Evolutionary conservation across 2,113 vertebrate genomes (phyloP).

Genomic region (Spheniscus mendiculus): DNA sequence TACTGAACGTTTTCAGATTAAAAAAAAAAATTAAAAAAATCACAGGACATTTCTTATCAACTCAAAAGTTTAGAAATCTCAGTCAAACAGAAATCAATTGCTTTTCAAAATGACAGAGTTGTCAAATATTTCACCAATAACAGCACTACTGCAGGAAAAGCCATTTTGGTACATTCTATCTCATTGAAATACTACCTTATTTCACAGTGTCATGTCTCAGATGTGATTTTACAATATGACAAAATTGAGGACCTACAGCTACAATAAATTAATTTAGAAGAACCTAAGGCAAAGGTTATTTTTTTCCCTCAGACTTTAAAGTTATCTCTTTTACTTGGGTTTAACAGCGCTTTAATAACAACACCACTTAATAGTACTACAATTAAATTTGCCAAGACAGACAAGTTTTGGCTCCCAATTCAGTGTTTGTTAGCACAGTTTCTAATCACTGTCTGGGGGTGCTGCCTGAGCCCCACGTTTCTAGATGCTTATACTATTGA

Average conservation of each 20-base stretch:
- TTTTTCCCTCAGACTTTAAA: neutral
- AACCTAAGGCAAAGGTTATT: neutral
- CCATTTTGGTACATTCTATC: neutral
- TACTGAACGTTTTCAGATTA: neutral
- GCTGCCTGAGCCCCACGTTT: neutral
- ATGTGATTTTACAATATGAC: neutral
- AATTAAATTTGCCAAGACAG: neutral
- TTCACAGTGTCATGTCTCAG: neutral
- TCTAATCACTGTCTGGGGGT: neutral
- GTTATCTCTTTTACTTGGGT: neutral
- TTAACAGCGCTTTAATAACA: neutral
- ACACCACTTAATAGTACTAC: neutral
- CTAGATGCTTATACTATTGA: neutral
- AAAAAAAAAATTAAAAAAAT: accelerated
- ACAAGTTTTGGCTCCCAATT: neutral
- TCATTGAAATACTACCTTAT: neutral
- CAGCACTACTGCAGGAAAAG: neutral
- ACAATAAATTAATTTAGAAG: neutral
- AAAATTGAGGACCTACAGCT: neutral
- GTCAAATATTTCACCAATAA: neutral
- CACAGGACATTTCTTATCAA: neutral
- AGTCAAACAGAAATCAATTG: neutral
- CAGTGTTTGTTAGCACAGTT: neutral
- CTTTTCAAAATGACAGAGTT: neutral
- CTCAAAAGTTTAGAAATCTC: neutral